Conservation (phyloP, 2,113 vertebrate genomes). For the Triplophysa rosa region DNA sequence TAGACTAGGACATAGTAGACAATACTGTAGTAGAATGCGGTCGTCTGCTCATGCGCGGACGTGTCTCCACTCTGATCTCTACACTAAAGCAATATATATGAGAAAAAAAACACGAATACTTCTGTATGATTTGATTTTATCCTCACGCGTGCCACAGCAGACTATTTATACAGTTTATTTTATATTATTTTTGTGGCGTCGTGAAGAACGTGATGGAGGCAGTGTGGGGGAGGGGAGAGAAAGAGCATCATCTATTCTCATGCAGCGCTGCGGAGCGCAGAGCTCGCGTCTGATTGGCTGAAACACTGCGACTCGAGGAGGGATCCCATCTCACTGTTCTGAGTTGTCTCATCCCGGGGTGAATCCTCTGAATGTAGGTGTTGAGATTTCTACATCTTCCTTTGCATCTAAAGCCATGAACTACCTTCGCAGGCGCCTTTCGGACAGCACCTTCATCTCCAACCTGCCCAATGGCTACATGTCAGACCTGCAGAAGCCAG, state of each 20-base stretch:
- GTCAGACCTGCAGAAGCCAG: slow-evolving; percentile 87
- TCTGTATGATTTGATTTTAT: slow-evolving; percentile 17
- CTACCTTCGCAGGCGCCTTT: slow-evolving; percentile 91
- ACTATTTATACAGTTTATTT: slow-evolving; percentile 48
- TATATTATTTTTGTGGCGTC: slow-evolving; percentile 38
- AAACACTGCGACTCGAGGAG: slow-evolving; percentile 63
- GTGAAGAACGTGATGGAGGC: slow-evolving; percentile 60
- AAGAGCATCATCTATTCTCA: slow-evolving; percentile 65
- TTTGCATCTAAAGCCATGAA: slow-evolving; percentile 79
- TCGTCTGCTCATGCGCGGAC: background rate
- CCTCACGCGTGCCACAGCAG: slow-evolving; percentile 57
- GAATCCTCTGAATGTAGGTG: slow-evolving; percentile 15
- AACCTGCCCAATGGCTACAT: slow-evolving; percentile 97
- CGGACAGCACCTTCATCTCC: slow-evolving; percentile 95
- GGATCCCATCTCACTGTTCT: slow-evolving; percentile 62
- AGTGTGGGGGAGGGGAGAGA: slow-evolving; percentile 70
- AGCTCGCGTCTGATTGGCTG: slow-evolving; percentile 68
- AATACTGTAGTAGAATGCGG: background rate
- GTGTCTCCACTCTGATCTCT: background rate
- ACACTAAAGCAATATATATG: background rate
- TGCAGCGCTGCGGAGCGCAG: slow-evolving; percentile 59
- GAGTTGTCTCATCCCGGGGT: slow-evolving; percentile 43
- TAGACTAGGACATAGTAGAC: background rate
- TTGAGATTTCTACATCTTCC: slow-evolving; percentile 19
- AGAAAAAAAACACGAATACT: background rate